phyloP scores from a whole-genome alignment of 2,113 vertebrate genomes.

The Piprites chloris region DNA sequence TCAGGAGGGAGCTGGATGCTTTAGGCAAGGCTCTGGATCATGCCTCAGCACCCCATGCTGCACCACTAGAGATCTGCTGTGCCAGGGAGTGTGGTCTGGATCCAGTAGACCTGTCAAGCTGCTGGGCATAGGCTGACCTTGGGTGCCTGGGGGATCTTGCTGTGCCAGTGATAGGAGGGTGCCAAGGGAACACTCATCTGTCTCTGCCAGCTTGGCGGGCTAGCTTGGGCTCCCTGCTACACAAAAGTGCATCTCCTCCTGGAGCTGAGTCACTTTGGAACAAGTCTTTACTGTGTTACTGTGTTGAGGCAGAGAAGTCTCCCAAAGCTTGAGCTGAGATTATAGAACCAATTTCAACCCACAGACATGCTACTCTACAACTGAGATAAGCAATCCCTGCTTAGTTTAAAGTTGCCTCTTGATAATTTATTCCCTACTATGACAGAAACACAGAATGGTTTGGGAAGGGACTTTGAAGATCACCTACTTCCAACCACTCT shows the following conservation, averaged over 20 bases:
- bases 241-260: neutral
- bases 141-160: rapidly evolving
- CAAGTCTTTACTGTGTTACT: neutral
- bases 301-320: neutral
- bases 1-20: neutral
- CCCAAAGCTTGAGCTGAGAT: neutral
- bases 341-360: neutral
- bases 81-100: rapidly evolving
- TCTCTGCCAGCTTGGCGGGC: neutral
- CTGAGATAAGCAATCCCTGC: neutral
- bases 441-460: neutral
- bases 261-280: neutral
- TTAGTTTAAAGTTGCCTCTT: neutral
- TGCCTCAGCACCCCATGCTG: neutral
- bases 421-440: neutral
- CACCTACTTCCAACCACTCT: neutral
- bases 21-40: neutral
- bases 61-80: neutral
- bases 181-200: neutral
- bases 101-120: neutral
- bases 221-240: neutral
- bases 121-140: neutral
- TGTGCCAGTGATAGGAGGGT: rapidly evolving
- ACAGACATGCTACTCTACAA: neutral
- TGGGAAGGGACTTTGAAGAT: neutral